phyloP scores from a whole-genome alignment of 2,113 vertebrate species.

The Hippocampus barbouri region DNA sequence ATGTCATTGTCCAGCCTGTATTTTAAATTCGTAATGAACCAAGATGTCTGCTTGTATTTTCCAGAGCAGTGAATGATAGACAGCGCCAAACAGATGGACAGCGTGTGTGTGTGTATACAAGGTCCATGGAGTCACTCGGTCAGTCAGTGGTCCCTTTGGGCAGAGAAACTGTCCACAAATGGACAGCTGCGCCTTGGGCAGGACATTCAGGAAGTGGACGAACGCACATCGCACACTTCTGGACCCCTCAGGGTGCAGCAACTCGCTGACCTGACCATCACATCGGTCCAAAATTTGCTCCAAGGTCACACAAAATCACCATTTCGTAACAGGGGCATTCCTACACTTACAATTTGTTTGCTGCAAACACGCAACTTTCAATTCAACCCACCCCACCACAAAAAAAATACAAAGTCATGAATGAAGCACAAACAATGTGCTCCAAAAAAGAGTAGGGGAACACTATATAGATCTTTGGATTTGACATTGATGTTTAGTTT shows the following conservation, averaged over 20 bases:
- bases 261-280: conserved; percentile 62
- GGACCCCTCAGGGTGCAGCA: conserved; percentile 47
- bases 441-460: too few relatives aligned
- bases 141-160: conserved; percentile 56
- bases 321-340: neutral
- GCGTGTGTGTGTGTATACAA: conserved; percentile 22
- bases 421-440: too few relatives aligned
- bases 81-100: conserved; percentile 58
- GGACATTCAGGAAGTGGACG: conserved; percentile 65
- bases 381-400: too few relatives aligned
- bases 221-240: conserved; percentile 58
- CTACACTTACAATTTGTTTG: neutral
- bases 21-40: conserved; percentile 16
- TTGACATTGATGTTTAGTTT: too few relatives aligned
- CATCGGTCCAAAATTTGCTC: conserved; percentile 48
- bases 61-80: conserved; percentile 52
- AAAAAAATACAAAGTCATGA: too few relatives aligned
- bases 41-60: conserved; percentile 34
- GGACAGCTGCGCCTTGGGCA: conserved; percentile 72
- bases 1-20: neutral
- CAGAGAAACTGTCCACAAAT: conserved; percentile 67
- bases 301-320: conserved; percentile 49
- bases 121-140: conserved; percentile 45
- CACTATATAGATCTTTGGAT: too few relatives aligned
- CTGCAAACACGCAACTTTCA: too few relatives aligned